phyloP scores from a whole-genome alignment of 2,113 vertebrate species.

The Plecotus auritus region DNA sequence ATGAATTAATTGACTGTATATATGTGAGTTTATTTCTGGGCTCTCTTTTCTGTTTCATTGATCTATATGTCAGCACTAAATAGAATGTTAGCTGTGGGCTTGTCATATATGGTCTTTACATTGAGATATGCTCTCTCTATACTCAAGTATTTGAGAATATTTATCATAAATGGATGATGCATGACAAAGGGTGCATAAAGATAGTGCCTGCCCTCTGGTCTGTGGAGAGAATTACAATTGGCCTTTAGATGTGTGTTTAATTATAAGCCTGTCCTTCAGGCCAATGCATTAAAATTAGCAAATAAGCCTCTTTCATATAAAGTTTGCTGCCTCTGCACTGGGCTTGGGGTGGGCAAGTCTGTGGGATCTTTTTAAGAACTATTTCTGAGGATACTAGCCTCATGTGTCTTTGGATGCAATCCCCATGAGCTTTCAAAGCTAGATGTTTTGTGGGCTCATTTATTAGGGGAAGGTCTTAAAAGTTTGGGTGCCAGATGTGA shows the following conservation, averaged over 20 bases:
- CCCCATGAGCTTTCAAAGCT: background rate
- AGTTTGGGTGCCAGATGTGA: background rate
- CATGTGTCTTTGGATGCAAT: background rate
- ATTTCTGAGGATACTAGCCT: background rate
- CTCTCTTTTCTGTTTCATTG: background rate
- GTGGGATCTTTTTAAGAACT: background rate
- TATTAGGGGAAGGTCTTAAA: background rate
- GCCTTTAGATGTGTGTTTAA: background rate
- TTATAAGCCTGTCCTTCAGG: background rate
- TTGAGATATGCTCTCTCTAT: background rate
- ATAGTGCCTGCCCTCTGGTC: background rate
- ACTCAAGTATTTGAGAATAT: background rate
- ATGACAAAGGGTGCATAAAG: background rate
- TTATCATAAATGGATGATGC: background rate
- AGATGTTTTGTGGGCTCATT: background rate
- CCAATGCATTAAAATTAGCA: background rate
- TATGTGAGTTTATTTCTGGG: background rate
- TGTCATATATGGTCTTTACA: background rate
- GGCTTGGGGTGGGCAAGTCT: background rate
- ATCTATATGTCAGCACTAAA: background rate
- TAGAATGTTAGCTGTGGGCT: background rate
- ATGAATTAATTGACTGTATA: background rate
- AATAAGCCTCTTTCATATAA: background rate
- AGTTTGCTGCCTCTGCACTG: background rate
- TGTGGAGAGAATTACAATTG: background rate